phyloP scores from a whole-genome alignment of 2,113 vertebrate species.

The Hyperoodon ampullatus region DNA sequence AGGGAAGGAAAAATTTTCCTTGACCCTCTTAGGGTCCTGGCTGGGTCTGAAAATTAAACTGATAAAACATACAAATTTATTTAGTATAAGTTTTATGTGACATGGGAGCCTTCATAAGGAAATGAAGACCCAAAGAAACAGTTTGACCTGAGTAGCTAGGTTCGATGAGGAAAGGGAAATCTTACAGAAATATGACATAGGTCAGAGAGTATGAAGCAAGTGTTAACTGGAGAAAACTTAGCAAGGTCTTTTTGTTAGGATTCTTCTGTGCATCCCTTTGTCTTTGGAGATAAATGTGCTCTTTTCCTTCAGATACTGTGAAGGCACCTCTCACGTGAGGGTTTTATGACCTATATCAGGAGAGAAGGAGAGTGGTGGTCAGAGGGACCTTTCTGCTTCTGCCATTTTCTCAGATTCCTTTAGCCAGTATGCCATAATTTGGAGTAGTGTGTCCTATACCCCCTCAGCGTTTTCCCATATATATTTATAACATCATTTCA shows the following conservation, averaged over 20 bases:
- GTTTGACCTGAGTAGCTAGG: not conserved
- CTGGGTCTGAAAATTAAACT: conserved; percentile 10
- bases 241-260: not conserved
- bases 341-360: not conserved
- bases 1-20: not conserved
- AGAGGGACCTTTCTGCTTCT: not conserved
- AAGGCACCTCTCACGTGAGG: not conserved
- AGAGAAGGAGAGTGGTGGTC: not conserved
- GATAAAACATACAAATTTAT: not conserved
- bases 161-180: not conserved
- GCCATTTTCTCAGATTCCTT: not conserved
- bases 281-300: not conserved
- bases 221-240: not conserved
- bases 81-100: not conserved
- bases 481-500: conserved; percentile 74
- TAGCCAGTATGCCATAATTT: not conserved
- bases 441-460: not conserved
- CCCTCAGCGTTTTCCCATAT: conserved; percentile 39
- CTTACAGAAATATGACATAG: not conserved
- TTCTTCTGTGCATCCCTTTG: not conserved
- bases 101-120: not conserved
- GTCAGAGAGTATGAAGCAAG: not conserved
- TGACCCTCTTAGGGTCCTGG: not conserved
- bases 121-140: not conserved
- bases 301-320: not conserved